Base-by-base conservation (phyloP, 2,888 invertebrate genomes). In the Ormyrus rosae region DNA sequence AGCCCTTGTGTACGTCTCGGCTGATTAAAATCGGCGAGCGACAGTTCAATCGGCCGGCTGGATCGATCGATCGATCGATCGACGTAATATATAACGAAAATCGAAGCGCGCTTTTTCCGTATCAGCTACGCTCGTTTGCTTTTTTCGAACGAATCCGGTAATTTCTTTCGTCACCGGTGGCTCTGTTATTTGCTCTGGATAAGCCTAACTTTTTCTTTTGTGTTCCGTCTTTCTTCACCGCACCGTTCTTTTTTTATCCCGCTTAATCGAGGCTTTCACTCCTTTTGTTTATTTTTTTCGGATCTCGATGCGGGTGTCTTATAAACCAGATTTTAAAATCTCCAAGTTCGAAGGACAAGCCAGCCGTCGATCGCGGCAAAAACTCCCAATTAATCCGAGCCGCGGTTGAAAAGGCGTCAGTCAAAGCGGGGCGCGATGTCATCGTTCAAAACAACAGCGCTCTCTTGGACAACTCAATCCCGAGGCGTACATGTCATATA, bases 31-130 rank as follows among this genome's bases (percentile, higher is more conserved):
- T 80, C 75, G 9, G 45, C 19, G 51, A 51, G 58, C 61, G 75
- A 75, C 70, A 75, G 75, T 76, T 80, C 70, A 75, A 75, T 80
- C 74, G 65, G 13, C 45, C 19, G 48, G 70, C 55, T 45, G 53
- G 74, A 68, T 74, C 19, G 19, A 19, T 19, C 19, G 19, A 19
- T 19, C 19, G 19, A 19, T 19, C 19, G 19, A 19, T 19, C 69
- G 13, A 19, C 64, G 74, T 58, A 74, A 80, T 75, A 80, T 75
- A 51, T 71, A 75, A 80, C n/a, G 55, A 70, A 80, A 75, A 80
- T 75, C 53, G 58, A 63, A 64, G 50, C 19, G 51, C 46, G 55
- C 55, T 67, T 61, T 67, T 68, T 72, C 34, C 50, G 10, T 13
- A 13, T 2, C 19, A 67, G 19, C 19, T 19, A 60, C 51, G 46